Evolutionary conservation across 2,888 invertebrate genomes (phyloP).

Genomic region (Nesidiocoris tenuis): DNA sequence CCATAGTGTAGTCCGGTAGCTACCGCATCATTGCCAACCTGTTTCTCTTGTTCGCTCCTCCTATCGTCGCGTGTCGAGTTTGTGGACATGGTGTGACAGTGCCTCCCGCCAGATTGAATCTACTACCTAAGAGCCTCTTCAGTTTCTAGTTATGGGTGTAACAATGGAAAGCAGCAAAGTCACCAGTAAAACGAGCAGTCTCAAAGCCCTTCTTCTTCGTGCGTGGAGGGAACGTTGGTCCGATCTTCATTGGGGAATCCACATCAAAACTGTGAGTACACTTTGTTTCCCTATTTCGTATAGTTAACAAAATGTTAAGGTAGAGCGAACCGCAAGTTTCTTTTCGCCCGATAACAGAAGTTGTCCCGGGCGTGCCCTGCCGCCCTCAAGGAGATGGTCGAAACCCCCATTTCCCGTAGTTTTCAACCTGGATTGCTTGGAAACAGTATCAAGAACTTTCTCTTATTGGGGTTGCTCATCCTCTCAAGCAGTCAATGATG

Average conservation of each 20-base stretch:
- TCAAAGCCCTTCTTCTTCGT: constrained; percentile 74
- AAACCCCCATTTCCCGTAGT: too few species aligned
- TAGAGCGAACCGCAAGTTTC: too few species aligned
- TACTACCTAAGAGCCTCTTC: constrained; percentile 45
- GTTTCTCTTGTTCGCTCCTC: constrained; percentile 11
- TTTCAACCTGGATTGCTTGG: too few species aligned
- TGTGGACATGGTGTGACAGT: constrained; percentile 48
- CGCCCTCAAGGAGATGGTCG: too few species aligned
- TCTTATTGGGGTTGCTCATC: too few species aligned
- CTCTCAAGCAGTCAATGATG: too few species aligned
- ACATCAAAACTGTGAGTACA: constrained; percentile 82
- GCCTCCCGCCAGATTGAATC: constrained; percentile 41
- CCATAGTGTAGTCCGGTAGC: constrained; percentile 37
- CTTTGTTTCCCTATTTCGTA: too few species aligned
- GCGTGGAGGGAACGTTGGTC: constrained; percentile 97
- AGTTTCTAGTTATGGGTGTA: constrained; percentile 48
- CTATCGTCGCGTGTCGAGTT: constrained; percentile 42
- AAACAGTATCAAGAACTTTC: too few species aligned
- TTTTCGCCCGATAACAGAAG: too few species aligned
- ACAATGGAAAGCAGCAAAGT: constrained; percentile 61
- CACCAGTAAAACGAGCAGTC: constrained; percentile 77
- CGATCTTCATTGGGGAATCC: constrained; percentile 93
- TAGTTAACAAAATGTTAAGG: too few species aligned
- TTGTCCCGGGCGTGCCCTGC: too few species aligned
- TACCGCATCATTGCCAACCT: constrained; percentile 7